Base-by-base conservation (phyloP, 2,113 vertebrate genomes). In the Rhea americana region DNA sequence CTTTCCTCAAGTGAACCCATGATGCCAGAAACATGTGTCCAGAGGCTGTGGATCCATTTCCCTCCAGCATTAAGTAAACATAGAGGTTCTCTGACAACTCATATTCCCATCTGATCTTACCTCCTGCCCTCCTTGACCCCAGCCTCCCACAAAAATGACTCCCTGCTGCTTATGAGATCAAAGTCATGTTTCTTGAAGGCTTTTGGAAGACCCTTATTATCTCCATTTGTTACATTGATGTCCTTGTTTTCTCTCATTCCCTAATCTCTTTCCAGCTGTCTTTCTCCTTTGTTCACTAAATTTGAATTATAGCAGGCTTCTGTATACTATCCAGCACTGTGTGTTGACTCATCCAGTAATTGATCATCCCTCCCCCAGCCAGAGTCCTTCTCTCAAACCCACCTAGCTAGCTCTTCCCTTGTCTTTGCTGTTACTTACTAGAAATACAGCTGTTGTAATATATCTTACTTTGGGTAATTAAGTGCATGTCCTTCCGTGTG, bases 61-160 rank as follows among this genome's bases (percentile, higher is more conserved):
- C 75, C 59, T 93, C 5, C 41, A 77, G 41, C 71, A 92, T 8
- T 76, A 59, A 80, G 67, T 79, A 67, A n/a, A 75, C 48, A 58
- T 71, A 68, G 55, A 83, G 53, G 32, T 89, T 93, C 77, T 85
- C 45, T 79, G 78, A 87, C 84, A 89, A 78, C 78, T 95, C 75
- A 55, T 94, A 71, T 91, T 94, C 81, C 66, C 50, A 82, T 89
- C 86, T 93, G 77, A 91, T 96, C 85, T 90, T 94, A 90, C 88
- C 90, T 81, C 65, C 65, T 95, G 93, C 74, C 91, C 81, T 92
- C 32, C 48, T 53, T 89, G 89, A 95, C 91, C 92, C n/a, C 32
- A 90, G 77, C 62, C 50, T 86, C 58, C 71, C n/a, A 68, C 92
- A 91, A 70, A 85, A 93, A 67, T 76, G 75, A 77, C 59, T 91